Evolutionary conservation across 2,113 vertebrate genomes (phyloP).

Genomic region (Nycticorax nycticorax): DNA sequence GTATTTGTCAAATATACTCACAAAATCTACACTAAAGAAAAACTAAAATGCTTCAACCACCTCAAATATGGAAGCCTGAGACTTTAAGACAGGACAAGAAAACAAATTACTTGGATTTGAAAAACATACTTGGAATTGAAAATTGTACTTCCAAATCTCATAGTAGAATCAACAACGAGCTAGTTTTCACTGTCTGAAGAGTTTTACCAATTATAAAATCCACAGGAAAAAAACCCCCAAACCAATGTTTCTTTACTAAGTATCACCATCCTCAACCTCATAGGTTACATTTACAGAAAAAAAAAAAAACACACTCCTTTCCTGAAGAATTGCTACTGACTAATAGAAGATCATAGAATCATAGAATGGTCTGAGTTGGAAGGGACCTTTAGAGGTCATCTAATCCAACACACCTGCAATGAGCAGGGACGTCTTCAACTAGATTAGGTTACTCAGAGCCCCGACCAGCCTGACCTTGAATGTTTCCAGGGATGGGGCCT

Average conservation of each 20-base stretch:
- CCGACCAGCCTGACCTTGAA: fast-evolving
- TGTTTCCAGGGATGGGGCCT: neutral
- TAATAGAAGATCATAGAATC: neutral
- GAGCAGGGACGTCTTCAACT: neutral
- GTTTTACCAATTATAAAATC: neutral
- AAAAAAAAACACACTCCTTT: neutral
- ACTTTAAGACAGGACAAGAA: neutral
- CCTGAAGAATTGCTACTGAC: neutral
- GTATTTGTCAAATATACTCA: neutral
- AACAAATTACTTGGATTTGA: neutral
- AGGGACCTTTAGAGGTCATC: neutral
- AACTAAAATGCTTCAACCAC: neutral
- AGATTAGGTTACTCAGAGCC: neutral
- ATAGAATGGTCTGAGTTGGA: neutral
- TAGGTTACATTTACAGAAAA: neutral
- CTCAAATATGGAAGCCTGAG: neutral
- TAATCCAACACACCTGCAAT: neutral
- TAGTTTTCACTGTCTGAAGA: neutral
- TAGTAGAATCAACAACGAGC: neutral
- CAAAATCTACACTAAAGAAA: neutral
- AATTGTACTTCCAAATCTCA: neutral
- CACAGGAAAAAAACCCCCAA: neutral
- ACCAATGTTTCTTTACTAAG: neutral
- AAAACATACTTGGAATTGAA: neutral
- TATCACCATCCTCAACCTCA: neutral